phyloP scores from a whole-genome alignment of 1,140 invertebrate genomes.

The Ectropis grisescens region DNA sequence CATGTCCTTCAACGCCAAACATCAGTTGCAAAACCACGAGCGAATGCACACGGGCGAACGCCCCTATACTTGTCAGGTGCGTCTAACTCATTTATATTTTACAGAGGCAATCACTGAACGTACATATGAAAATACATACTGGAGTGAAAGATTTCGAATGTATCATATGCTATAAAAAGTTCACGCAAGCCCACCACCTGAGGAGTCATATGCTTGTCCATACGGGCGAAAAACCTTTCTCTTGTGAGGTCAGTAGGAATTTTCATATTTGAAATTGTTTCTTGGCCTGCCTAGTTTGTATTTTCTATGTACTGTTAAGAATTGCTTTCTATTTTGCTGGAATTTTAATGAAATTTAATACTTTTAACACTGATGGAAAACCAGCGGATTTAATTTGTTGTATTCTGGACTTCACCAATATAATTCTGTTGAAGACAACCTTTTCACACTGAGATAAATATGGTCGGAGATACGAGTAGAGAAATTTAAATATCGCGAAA shows the following conservation, averaged over 20 bases:
- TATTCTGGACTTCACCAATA: too few species aligned
- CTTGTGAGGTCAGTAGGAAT: slow-evolving; percentile 66
- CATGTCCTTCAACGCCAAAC: slow-evolving; percentile 70
- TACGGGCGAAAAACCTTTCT: slow-evolving; percentile 81
- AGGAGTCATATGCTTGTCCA: slow-evolving; percentile 82
- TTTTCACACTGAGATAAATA: too few species aligned
- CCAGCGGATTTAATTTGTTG: too few species aligned
- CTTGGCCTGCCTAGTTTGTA: too few species aligned
- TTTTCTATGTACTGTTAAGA: too few species aligned
- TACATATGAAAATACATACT: slow-evolving; percentile 70
- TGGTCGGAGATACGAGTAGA: too few species aligned
- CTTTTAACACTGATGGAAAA: too few species aligned
- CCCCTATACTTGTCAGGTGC: slow-evolving; percentile 73
- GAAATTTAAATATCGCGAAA: too few species aligned
- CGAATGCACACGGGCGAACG: slow-evolving; percentile 73
- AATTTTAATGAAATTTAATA: too few species aligned
- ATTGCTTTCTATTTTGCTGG: too few species aligned
- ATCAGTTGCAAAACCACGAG: slow-evolving; percentile 72
- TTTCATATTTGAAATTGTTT: too few species aligned
- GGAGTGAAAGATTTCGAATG: slow-evolving; percentile 68
- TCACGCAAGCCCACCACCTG: slow-evolving; percentile 86
- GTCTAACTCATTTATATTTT: slow-evolving; percentile 14
- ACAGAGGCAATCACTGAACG: slow-evolving; percentile 13
- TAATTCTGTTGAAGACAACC: too few species aligned
- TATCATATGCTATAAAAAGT: slow-evolving; percentile 76